Percentiles rank a stretch among this genome's conserved stretches.
These are phyloP conservation scores for Desoria tigrina DNA, from an alignment of 2,888 invertebrate genomes.

Conservation along the genomic window DNA sequence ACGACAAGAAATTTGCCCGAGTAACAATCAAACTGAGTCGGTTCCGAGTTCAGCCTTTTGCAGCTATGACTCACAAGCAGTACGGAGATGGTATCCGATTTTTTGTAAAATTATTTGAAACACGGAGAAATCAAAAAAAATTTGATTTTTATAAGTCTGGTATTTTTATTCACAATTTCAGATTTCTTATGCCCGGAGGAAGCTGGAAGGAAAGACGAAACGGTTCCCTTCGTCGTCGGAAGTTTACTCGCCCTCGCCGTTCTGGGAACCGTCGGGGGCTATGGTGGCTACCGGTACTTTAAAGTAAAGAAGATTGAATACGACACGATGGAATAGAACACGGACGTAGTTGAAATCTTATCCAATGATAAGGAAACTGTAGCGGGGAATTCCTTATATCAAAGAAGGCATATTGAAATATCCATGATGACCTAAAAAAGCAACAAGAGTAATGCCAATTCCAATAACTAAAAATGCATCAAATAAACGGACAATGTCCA, in stretches of 20 bases:
- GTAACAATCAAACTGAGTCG: constrained; percentile 69
- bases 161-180: too few relatives aligned
- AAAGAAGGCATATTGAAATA: background rate
- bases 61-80: constrained; percentile 70
- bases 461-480: background rate
- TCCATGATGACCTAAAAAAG: background rate
- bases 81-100: constrained; percentile 65
- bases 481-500: constrained; percentile 7
- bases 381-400: background rate
- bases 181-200: constrained; percentile 62
- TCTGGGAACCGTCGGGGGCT: constrained; percentile 77
- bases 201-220: constrained; percentile 68
- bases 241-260: constrained; percentile 80
- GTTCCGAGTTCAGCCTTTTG: constrained; percentile 81
- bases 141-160: too few relatives aligned
- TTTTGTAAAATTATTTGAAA: too few relatives aligned
- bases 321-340: constrained; percentile 81
- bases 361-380: background rate
- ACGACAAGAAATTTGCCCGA: constrained; percentile 59
- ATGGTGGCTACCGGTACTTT: constrained; percentile 81
- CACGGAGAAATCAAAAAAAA: too few relatives aligned
- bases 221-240: constrained; percentile 80
- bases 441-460: background rate
- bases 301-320: constrained; percentile 89
- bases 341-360: constrained; percentile 3